Conservation (phyloP, 2,797 vertebrate genomes). For the Leucoraja ocellata region DNA sequence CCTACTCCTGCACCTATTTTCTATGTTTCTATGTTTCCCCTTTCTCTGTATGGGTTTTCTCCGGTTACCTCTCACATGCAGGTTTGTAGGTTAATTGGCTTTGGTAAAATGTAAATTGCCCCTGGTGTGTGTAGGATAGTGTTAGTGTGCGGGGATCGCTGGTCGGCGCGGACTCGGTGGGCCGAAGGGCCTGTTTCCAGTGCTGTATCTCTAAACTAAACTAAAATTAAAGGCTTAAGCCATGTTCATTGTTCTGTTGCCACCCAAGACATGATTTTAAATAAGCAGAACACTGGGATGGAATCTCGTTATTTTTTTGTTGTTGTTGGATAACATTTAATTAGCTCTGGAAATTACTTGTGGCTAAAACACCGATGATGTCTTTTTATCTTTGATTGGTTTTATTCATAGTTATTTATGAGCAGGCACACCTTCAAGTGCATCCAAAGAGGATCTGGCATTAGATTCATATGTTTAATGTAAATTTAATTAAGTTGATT, state of each 20-base stretch:
- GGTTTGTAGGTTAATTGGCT: too few species aligned
- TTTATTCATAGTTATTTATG: slow-evolving; percentile 29
- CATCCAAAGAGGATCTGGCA: background rate
- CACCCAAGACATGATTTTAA: background rate
- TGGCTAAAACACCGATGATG: slow-evolving; percentile 16
- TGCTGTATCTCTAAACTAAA: too few species aligned
- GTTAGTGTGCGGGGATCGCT: too few species aligned
- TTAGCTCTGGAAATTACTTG: slow-evolving; percentile 33
- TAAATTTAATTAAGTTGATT: slow-evolving; percentile 37
- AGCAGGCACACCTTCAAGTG: slow-evolving; percentile 3
- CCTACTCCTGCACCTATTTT: too few species aligned
- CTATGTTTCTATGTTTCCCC: too few species aligned
- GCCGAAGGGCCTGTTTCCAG: too few species aligned
- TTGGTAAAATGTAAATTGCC: too few species aligned
- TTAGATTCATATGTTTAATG: slow-evolving; percentile 34
- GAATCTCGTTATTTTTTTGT: background rate
- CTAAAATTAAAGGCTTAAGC: background rate
- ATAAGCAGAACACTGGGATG: background rate
- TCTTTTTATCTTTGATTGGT: slow-evolving; percentile 17
- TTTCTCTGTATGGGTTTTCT: too few species aligned
- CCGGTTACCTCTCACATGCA: too few species aligned
- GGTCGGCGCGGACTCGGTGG: too few species aligned
- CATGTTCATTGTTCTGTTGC: slow-evolving; percentile 5
- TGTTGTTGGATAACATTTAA: slow-evolving; percentile 36
- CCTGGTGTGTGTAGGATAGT: too few species aligned